These are phyloP conservation scores for Euplexia lucipara DNA, from an alignment of 2,888 invertebrate species.

Conservation along the genomic window DNA sequence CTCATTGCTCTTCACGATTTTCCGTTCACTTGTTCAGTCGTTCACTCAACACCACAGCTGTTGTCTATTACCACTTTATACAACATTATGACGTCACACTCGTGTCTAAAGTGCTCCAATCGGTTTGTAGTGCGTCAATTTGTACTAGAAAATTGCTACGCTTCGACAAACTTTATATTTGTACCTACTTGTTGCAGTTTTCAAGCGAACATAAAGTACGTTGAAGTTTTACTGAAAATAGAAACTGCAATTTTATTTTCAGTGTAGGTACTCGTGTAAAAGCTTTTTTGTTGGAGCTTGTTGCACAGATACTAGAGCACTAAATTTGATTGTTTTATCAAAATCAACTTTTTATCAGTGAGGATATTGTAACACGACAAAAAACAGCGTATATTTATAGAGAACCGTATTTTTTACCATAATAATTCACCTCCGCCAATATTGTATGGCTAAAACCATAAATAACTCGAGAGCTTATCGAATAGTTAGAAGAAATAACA, in stretches of 20 bases:
- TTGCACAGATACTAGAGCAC: not conserved
- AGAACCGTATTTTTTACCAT: conserved; percentile 39
- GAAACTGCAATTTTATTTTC: conserved; percentile 25
- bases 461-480: conserved; percentile 61
- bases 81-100: conserved; percentile 37
- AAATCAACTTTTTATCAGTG: not conserved
- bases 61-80: conserved; percentile 41
- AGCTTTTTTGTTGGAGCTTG: conserved; percentile 6
- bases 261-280: not conserved
- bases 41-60: conserved; percentile 25
- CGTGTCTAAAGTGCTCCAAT: conserved; percentile 37
- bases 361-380: not conserved
- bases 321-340: conserved; percentile 9
- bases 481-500: conserved; percentile 55
- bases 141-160: conserved; percentile 33
- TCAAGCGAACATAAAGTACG: conserved; percentile 22
- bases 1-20: conserved; percentile 44
- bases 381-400: conserved; percentile 6
- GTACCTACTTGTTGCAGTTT: conserved; percentile 36
- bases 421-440: conserved; percentile 50
- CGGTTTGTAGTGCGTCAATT: conserved; percentile 33
- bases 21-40: conserved; percentile 47
- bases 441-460: conserved; percentile 51
- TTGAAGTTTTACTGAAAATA: conserved; percentile 21
- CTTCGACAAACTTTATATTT: conserved; percentile 18